Evolutionary conservation across 2,888 invertebrate species (phyloP), one percentile per base, ranked within the genome.

Genomic region (Euphydryas editha): DNA sequence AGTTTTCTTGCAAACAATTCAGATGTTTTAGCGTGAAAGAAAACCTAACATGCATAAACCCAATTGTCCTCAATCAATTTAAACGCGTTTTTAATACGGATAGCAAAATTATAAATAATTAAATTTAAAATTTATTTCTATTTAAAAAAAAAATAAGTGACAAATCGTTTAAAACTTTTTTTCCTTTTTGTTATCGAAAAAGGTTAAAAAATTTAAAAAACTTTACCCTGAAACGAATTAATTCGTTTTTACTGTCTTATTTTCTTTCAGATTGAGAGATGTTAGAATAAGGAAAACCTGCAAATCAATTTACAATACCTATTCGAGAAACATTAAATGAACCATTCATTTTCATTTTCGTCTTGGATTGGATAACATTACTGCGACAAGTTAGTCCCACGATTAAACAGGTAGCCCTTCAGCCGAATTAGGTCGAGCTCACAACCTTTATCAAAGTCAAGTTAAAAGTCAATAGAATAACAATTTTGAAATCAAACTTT

Each of bases 391-490:
- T 70, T 70, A 70, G 70, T 65, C 70, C 68, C 24, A 58, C 68
- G 68, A 70, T 70, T 70, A 70, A 70, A 63, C 65, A 70, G 70
- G 70, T 68, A 68, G 60, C 65, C 67, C 70, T 72, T 70, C 61
- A 47, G 66, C 67, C 69, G 67, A 71, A 73, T 71, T 72, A 71
- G 70, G 72, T 69, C 65, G 71, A 61, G 60, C 61, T 63, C 58
- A 57, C 61, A 67, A 73, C 73, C 73, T 72, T 66, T 68, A 68
- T 73, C 73, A 73, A 72, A 70, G 65, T 69, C 71, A 68, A 70
- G 67, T 72, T 70, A 67, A 65, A 63, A 72, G 71, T 71, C 71
- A 72, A 72, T 74, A 61, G 69, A 69, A 72, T 70, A 59, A 71
- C 63, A 67, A 63, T 54, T 68, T 67, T 59, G 42, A 10, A 13